These are phyloP conservation scores for Prionace glauca DNA, from an alignment of 2,797 vertebrate genomes.

Conservation along the genomic window DNA sequence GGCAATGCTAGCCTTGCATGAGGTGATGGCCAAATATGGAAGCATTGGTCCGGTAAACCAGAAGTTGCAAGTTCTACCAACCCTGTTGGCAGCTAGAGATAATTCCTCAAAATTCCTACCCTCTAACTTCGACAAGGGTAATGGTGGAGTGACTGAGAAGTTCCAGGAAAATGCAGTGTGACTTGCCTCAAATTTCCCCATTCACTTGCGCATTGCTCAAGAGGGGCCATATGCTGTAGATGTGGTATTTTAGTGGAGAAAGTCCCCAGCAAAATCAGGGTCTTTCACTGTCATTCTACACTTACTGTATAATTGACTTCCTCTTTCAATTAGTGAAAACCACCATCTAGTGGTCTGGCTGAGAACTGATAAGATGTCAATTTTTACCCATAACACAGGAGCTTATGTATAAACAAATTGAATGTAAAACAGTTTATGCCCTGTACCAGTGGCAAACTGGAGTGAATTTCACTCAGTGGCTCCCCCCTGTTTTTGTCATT, in stretches of 20 bases:
- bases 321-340: background rate
- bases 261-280: background rate
- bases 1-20: too few relatives aligned
- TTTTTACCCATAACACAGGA: background rate
- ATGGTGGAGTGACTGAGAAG: background rate
- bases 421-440: background rate
- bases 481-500: background rate
- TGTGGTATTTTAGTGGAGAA: background rate
- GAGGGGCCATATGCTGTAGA: background rate
- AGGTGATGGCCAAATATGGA: background rate
- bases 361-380: background rate
- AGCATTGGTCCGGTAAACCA: background rate
- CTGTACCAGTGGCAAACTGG: background rate
- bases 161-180: background rate
- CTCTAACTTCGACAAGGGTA: background rate
- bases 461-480: background rate
- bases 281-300: background rate
- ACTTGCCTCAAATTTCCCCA: background rate
- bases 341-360: constrained; percentile 22
- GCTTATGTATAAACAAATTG: background rate
- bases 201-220: background rate
- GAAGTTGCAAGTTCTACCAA: background rate
- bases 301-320: background rate
- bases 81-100: too few relatives aligned
- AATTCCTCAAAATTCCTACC: background rate